A percentile compares a stretch with the other conserved stretches of the same genome.
Evolutionary conservation across 2,888 invertebrate species (phyloP).

Genomic region (Ctena decussata): DNA sequence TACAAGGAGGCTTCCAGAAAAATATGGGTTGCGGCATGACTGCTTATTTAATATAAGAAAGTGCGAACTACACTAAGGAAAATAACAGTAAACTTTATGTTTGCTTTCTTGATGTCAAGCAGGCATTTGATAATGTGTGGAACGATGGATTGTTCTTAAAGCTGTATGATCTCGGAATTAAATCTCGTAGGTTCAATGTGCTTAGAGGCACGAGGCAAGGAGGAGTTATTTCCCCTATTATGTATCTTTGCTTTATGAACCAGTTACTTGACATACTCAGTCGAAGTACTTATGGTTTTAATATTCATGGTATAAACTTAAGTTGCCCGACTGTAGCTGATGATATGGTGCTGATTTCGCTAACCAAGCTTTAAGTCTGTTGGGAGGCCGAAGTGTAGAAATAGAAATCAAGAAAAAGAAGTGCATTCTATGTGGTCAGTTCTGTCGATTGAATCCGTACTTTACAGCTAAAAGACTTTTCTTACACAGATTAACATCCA

Average conservation of each 20-base stretch:
- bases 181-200: background rate
- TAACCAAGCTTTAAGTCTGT: background rate
- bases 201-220: background rate
- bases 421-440: background rate
- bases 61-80: conserved; percentile 5
- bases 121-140: conserved; percentile 31
- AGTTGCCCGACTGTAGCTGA: background rate
- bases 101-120: conserved; percentile 8
- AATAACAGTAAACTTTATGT: conserved; percentile 15
- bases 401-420: background rate
- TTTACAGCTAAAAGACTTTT: background rate
- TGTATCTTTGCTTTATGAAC: background rate
- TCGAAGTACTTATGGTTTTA: background rate
- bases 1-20: conserved; percentile 26
- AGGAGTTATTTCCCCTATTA: background rate
- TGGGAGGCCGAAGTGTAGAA: background rate
- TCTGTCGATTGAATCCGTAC: background rate
- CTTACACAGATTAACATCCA: background rate
- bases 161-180: background rate
- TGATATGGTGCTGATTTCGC: background rate
- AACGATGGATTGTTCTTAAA: conserved; percentile 6
- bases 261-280: background rate
- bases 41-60: background rate
- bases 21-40: conserved; percentile 13
- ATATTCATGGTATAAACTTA: background rate